Base-by-base conservation (phyloP, 2,797 vertebrate genomes). In the Pangasius macronema region DNA sequence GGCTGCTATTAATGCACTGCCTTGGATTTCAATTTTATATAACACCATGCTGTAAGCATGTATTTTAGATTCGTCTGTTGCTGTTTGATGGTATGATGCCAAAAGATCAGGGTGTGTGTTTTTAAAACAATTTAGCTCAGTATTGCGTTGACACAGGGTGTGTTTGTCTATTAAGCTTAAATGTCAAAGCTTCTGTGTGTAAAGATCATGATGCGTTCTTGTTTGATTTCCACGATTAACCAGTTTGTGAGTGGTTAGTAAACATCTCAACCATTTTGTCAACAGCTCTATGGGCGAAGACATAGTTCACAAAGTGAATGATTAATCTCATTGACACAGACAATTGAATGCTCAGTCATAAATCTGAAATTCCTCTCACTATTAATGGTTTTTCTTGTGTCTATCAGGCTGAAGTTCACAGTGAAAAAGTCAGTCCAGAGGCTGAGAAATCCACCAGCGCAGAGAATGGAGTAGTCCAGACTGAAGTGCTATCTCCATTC, bases 341-440 rank as follows among this genome's bases (percentile, higher is more conserved):
- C 30, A 84, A 51, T 61, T 14, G 13, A 80, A 82, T 49, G n/a
- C 67, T 55, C 49, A 4, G 42, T 63, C 67, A 73, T 72, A 61
- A 85, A 86, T 73, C 75, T 65, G 49, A 86, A 80, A 82, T 33
- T 76, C 24, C 14, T 55, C 27, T 61, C 7, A 27, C 27, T 86
- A 51, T 79, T 80, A 90, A 83, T 79, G 30, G 0, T 27, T 80
- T 85, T 90, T 13, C n/a, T 77, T 91, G 63, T 82, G 49, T 86
- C 57, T 87, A 63, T 73, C 92, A 96, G 96, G 89, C 89, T 88
- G 92, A 93, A 90, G 90, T 87, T 88, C 90, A 72, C 3, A 51
- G 89, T 1, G 91, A 95, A 55, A 91, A 90, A 88, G 86, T 88
- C 91, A 87, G 59, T 86, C 53, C 82, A 24, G 79, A 53, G 22